A percentile compares a stretch with the other conserved stretches of the same genome.
Conservation (phyloP, 2,888 invertebrate genomes). For the Trachelus tabidus region DNA sequence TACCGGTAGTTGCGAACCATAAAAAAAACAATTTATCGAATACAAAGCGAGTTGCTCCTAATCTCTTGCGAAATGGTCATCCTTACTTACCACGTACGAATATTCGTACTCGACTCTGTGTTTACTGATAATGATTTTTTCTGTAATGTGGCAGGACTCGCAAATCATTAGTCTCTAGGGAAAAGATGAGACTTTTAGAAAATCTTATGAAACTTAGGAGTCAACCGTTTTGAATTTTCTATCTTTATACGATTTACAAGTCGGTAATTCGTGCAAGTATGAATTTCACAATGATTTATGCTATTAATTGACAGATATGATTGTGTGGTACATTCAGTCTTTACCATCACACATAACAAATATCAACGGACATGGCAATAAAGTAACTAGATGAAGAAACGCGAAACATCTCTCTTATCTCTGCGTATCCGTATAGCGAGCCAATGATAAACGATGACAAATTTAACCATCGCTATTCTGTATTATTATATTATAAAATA, state of each 20-base stretch:
- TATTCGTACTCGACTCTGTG: background rate
- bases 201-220: background rate
- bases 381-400: background rate
- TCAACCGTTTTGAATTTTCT: background rate
- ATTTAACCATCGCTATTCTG: slow-evolving; percentile 46
- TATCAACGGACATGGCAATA: background rate
- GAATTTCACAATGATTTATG: background rate
- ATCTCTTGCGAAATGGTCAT: background rate
- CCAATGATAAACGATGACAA: slow-evolving; percentile 16
- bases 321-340: background rate
- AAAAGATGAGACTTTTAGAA: background rate
- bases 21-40: background rate
- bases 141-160: background rate
- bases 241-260: background rate
- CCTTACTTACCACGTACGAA: background rate
- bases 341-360: background rate
- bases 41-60: background rate
- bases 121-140: background rate
- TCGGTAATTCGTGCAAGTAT: background rate
- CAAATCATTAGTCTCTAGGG: background rate
- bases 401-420: background rate
- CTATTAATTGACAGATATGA: background rate
- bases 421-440: slow-evolving; percentile 8
- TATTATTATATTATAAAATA: slow-evolving; percentile 48
- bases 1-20: background rate